phyloP scores from a whole-genome alignment of 2,797 vertebrate species.

The Fundulus diaphanus region DNA sequence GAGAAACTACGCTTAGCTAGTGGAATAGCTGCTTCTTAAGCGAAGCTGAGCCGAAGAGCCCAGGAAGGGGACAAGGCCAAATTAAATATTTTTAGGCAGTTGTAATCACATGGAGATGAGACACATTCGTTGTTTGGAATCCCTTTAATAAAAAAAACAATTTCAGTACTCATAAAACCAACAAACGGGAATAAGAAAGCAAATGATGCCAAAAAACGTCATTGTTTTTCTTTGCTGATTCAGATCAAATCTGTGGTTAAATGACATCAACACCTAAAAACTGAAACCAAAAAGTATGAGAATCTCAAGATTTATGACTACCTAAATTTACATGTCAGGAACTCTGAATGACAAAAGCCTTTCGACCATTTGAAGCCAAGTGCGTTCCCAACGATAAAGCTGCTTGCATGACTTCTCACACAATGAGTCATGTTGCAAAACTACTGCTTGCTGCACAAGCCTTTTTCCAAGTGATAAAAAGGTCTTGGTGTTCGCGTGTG shows the following conservation, averaged over 20 bases:
- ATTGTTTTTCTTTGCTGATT: not conserved
- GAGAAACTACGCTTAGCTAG: too few relatives aligned
- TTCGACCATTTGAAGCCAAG: not conserved
- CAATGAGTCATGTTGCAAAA: slow-evolving; percentile 23
- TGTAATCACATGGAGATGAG: not conserved
- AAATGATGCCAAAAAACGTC: not conserved
- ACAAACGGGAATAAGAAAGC: not conserved
- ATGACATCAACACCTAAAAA: not conserved
- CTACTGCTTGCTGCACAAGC: not conserved
- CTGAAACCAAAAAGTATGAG: not conserved
- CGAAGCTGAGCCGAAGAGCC: too few relatives aligned
- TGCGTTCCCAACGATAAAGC: not conserved
- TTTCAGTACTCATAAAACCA: not conserved
- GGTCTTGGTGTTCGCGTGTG: not conserved
- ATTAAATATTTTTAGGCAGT: not conserved
- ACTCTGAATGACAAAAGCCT: not conserved
- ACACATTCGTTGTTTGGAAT: not conserved
- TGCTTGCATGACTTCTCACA: slow-evolving; percentile 2
- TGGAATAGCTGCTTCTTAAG: too few relatives aligned
- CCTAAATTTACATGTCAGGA: not conserved
- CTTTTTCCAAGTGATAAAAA: not conserved
- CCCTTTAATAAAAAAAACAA: not conserved
- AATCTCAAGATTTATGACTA: not conserved
- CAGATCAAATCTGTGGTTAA: not conserved
- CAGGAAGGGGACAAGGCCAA: too few relatives aligned